These are phyloP conservation scores for Sceliomorpha sp. DNA, from an alignment of 2,888 invertebrate species.

Conservation along the genomic window DNA sequence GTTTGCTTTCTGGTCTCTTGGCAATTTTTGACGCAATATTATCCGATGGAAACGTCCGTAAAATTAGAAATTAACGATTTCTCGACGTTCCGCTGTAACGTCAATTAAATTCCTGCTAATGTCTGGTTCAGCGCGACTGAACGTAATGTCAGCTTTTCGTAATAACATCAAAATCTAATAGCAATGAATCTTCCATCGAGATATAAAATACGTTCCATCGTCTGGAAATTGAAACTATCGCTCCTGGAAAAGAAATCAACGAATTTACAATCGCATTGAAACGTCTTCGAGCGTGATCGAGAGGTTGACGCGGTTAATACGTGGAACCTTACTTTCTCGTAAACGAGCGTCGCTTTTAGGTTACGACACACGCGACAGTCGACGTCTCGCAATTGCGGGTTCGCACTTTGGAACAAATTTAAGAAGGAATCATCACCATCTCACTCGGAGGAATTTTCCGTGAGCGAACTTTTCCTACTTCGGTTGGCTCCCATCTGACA, in stretches of 20 bases:
- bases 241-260: too few relatives aligned
- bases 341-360: conserved; percentile 13
- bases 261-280: too few relatives aligned
- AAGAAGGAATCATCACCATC: conserved; percentile 39
- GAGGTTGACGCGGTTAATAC: neutral
- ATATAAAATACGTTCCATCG: too few relatives aligned
- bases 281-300: too few relatives aligned
- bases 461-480: conserved; percentile 31
- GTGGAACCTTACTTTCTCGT: too few relatives aligned
- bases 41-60: conserved; percentile 38
- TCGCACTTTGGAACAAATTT: conserved; percentile 29
- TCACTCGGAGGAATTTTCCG: conserved; percentile 18
- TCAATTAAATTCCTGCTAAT: too few relatives aligned
- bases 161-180: neutral
- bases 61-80: conserved; percentile 46
- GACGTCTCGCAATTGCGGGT: conserved; percentile 4
- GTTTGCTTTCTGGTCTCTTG: conserved; percentile 39
- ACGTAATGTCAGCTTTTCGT: neutral
- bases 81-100: conserved; percentile 20
- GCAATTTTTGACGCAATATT: conserved; percentile 39
- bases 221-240: too few relatives aligned
- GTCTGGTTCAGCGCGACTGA: too few relatives aligned
- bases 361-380: conserved; percentile 3
- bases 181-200: too few relatives aligned
- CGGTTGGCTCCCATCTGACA: conserved; percentile 30